Percentiles rank a stretch among this genome's conserved stretches.
These are phyloP conservation scores for Brienomyrus brachyistius DNA, from an alignment of 2,113 vertebrate species.

Conservation along the genomic window DNA sequence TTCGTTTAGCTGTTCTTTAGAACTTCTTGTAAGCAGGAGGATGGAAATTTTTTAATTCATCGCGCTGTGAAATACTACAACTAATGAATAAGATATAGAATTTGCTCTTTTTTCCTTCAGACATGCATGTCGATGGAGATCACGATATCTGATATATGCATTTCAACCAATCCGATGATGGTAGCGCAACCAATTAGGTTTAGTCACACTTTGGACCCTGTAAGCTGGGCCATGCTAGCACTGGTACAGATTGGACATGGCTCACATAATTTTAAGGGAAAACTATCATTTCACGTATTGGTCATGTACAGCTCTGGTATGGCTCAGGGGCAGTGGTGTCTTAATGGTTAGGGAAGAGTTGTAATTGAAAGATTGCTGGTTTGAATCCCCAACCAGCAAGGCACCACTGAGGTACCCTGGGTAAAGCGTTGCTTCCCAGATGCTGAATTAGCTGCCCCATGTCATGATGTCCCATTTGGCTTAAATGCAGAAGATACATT, in stretches of 20 bases:
- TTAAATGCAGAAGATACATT: no score
- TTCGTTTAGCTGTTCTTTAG: background rate
- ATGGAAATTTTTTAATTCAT: background rate
- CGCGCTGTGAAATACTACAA: background rate
- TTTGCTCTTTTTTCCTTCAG: background rate
- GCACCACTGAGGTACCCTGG: no score
- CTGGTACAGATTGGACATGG: background rate
- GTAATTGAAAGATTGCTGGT: no score
- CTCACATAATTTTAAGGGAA: background rate
- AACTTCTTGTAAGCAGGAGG: background rate
- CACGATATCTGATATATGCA: background rate
- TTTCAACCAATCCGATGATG: background rate
- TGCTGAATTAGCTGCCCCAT: no score
- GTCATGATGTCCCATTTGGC: no score
- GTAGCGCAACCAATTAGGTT: background rate
- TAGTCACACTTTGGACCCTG: background rate
- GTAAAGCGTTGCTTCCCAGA: no score
- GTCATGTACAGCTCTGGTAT: background rate
- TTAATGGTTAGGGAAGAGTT: no score
- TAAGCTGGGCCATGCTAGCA: background rate
- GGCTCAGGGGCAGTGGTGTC: background rate
- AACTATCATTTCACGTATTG: no score
- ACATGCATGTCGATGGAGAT: background rate
- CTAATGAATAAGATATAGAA: background rate
- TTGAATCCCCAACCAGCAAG: no score